Evolutionary conservation across 2,797 vertebrate species (phyloP), one percentile per base, ranked within the genome.

Genomic region (Darevskia mixta): DNA sequence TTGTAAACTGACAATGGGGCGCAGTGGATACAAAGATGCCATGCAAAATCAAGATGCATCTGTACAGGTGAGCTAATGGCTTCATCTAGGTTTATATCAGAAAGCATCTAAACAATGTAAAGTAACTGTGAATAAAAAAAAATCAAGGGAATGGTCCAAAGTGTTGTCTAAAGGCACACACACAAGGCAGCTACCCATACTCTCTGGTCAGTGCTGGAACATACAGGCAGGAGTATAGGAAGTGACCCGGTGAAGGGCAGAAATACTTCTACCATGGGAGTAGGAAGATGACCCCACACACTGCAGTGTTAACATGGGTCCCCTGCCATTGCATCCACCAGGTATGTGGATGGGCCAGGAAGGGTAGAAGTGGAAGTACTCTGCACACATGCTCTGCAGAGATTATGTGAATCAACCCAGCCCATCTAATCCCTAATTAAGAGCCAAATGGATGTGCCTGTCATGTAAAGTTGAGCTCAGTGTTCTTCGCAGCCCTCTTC

Each of bases 91-190:
- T 87, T 78, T 91, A 29, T 85, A 49, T 90, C 67, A 82, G 64
- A 73, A 93, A 93, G 84, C 87, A 90, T n/a, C 91, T 94, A 94
- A 86, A 82, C 1, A 79, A 69, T 41, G 43, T 81, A 11, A 72
- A 90, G 79, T 32, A 83, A 32, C 61, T 83, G 38, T 86, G 15
- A 43, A 69, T 82, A 72, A 77, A 67, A 77, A 67, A 84, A 79
- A n/a, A 61, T 90, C 80, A 71, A 91, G 91, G 67, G 67, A 87
- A 41, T 88, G 72, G 82, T 93, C 76, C 11, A 69, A 77, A 90
- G 73, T 66, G 1, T 84, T 66, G 20, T 32, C 27, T 43, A 80
- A 86, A 27, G 10, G 32, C 27, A 58, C 25, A 38, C 49, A 71
- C 69, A 41, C 58, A 66, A 41, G 80, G 61, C 61, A 41, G 29